These are phyloP conservation scores for Bicyclus anynana DNA, from an alignment of 1,140 invertebrate species.

Conservation along the genomic window DNA sequence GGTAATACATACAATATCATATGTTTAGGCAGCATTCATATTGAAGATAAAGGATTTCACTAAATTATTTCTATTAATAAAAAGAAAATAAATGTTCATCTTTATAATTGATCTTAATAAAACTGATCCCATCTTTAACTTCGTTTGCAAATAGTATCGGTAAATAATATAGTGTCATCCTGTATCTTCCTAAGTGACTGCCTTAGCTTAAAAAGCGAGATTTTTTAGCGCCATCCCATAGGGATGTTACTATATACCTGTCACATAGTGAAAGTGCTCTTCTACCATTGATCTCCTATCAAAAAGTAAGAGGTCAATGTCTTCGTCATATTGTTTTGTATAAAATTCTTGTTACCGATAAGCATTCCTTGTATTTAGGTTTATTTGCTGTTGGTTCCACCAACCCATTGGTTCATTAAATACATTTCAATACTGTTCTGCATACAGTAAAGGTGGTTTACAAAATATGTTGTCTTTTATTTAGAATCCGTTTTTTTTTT, in stretches of 20 bases:
- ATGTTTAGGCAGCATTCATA: background rate
- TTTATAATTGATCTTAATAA: no score
- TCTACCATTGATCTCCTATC: no score
- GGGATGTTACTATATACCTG: conserved; percentile 4
- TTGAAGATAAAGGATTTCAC: background rate
- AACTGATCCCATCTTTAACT: no score
- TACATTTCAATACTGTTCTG: conserved; percentile 44
- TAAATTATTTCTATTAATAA: background rate
- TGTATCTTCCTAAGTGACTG: no score
- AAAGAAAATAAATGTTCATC: no score
- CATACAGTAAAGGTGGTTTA: conserved; percentile 61
- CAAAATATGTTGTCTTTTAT: conserved; percentile 25
- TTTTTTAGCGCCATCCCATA: conserved; percentile 13
- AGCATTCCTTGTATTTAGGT: conserved; percentile 11
- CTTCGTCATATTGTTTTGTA: no score
- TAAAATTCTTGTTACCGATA: conserved; percentile 3
- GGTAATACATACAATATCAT: background rate
- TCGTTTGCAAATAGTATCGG: no score
- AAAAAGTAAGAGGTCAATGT: no score
- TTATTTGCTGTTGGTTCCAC: conserved; percentile 26
- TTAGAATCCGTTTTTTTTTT: background rate
- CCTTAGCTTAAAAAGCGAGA: background rate
- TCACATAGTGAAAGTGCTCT: conserved; percentile 9
- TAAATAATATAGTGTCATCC: no score
- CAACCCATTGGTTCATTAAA: conserved; percentile 24